phyloP scores from a whole-genome alignment of 2,888 invertebrate species.

The Agapetus fuscipes region DNA sequence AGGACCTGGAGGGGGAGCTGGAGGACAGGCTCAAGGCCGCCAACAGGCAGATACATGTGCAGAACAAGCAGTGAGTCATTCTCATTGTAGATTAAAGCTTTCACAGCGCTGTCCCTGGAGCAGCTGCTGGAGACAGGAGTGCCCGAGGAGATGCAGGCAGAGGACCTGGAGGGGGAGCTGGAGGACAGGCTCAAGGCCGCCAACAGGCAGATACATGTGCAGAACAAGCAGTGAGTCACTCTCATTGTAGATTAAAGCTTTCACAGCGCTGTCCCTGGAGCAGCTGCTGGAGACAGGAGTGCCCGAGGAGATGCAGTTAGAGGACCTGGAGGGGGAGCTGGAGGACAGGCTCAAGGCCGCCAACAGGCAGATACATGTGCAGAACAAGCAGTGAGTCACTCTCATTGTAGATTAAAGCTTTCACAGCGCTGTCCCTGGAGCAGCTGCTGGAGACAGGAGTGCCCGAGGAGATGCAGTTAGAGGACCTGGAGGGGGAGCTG shows the following conservation, averaged over 20 bases:
- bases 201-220: conserved; percentile 34
- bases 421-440: conserved; percentile 39
- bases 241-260: no score
- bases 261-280: conserved; percentile 39
- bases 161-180: conserved; percentile 24
- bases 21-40: conserved; percentile 41
- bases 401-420: no score
- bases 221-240: conserved; percentile 36
- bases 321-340: conserved; percentile 24
- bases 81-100: no score
- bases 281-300: conserved; percentile 62
- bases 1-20: conserved; percentile 24
- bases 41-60: conserved; percentile 34
- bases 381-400: conserved; percentile 36
- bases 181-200: conserved; percentile 41
- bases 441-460: conserved; percentile 62
- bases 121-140: conserved; percentile 62
- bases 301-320: conserved; percentile 54
- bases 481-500: conserved; percentile 24
- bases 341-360: conserved; percentile 41
- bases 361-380: conserved; percentile 34
- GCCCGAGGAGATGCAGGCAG: conserved; percentile 54
- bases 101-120: conserved; percentile 39
- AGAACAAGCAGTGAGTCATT: conserved; percentile 36
- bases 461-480: conserved; percentile 52